Evolutionary conservation across 23 tunicate species (phyloP).

Genomic region (Ascidia mentula): DNA sequence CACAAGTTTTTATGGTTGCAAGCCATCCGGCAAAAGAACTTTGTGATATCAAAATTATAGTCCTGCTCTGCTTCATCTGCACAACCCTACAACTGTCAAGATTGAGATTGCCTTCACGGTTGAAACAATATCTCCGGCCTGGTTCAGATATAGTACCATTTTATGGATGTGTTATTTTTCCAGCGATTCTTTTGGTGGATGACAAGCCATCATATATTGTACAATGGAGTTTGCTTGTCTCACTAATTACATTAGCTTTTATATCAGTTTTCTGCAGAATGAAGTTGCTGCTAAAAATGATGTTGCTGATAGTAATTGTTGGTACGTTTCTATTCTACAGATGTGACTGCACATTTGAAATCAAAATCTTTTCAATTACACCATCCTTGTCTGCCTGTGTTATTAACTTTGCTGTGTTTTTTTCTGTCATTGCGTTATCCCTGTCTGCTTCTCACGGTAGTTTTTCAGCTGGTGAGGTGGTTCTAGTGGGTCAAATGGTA

Average conservation of each 20-base stretch:
- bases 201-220: neutral
- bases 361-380: neutral
- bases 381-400: neutral
- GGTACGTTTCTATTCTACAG: neutral
- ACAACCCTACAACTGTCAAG: neutral
- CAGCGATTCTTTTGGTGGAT: neutral
- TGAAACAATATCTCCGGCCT: neutral
- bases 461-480: slow-evolving; percentile 55
- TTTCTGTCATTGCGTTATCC: slow-evolving; percentile 20
- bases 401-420: neutral
- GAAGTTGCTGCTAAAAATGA: neutral
- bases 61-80: neutral
- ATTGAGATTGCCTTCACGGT: neutral
- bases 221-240: neutral
- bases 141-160: slow-evolving; percentile 10
- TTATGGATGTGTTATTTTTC: slow-evolving; percentile 40
- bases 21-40: neutral
- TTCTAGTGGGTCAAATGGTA: slow-evolving; percentile 30
- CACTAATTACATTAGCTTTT: neutral
- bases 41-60: neutral
- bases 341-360: neutral
- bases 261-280: neutral
- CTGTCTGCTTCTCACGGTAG: slow-evolving; percentile 21
- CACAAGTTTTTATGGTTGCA: neutral
- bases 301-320: neutral